Conservation (phyloP, 2,797 vertebrate genomes). For the Mus caroli region DNA sequence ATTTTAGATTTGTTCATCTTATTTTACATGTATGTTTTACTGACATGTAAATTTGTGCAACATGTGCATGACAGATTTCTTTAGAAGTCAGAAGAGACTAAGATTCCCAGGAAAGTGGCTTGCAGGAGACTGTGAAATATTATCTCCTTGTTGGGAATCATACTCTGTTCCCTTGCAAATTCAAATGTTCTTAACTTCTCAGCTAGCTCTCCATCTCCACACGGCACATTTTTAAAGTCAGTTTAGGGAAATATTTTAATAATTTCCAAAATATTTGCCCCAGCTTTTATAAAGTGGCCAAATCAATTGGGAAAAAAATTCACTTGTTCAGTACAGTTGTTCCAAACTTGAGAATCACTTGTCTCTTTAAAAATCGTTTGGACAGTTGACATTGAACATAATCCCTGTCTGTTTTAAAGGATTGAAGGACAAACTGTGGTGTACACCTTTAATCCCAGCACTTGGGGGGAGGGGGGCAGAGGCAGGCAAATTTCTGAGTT, state of each 20-base stretch:
- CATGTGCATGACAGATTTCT: background rate
- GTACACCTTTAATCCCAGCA: too few species aligned
- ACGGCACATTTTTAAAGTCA: background rate
- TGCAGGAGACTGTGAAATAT: background rate
- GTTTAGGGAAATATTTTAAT: background rate
- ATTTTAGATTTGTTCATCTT: background rate
- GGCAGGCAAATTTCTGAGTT: too few species aligned
- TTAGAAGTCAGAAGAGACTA: background rate
- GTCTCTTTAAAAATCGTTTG: background rate
- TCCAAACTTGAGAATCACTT: background rate
- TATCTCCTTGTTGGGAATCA: background rate
- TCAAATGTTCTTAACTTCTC: too few species aligned
- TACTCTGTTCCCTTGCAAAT: background rate
- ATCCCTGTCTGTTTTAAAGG: background rate
- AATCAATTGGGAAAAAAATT: background rate
- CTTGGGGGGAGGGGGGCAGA: too few species aligned
- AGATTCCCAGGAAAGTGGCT: background rate
- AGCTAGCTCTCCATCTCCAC: background rate
- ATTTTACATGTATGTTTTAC: background rate
- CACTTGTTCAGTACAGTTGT: background rate
- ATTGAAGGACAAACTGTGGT: background rate
- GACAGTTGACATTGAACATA: background rate
- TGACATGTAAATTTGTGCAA: background rate
- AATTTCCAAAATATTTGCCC: background rate
- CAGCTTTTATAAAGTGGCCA: background rate